A percentile compares a stretch with the other conserved stretches of the same genome.
Conservation (phyloP, 2,113 vertebrate species). For the Sturnus vulgaris region DNA sequence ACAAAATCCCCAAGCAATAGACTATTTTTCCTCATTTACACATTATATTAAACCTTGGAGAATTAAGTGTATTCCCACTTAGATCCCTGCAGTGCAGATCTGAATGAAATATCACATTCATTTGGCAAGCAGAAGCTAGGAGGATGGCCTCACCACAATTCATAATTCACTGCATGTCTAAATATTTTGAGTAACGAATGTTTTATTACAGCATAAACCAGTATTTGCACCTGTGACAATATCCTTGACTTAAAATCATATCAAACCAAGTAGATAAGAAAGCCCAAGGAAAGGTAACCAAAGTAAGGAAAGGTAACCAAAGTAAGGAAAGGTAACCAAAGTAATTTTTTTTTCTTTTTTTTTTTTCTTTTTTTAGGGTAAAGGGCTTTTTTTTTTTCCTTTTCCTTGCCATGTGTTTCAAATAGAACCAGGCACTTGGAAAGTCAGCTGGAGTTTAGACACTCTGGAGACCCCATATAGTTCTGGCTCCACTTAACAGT, state of each 20-base stretch:
- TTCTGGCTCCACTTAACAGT: background rate
- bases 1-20: background rate
- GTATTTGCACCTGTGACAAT: background rate
- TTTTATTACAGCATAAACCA: background rate
- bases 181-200: background rate
- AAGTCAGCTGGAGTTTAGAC: background rate
- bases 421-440: background rate
- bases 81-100: background rate
- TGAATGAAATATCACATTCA: background rate
- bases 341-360: accelerated
- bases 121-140: background rate
- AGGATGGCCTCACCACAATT: accelerated
- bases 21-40: background rate
- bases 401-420: background rate
- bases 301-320: background rate
- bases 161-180: background rate
- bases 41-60: background rate
- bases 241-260: background rate
- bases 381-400: background rate
- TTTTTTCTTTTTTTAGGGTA: background rate
- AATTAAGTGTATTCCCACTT: background rate
- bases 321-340: no score
- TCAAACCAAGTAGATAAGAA: background rate
- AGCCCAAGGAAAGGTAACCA: background rate
- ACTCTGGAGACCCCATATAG: background rate